phyloP scores from a whole-genome alignment of 2,113 vertebrate species.

The Centropus unirufus region DNA sequence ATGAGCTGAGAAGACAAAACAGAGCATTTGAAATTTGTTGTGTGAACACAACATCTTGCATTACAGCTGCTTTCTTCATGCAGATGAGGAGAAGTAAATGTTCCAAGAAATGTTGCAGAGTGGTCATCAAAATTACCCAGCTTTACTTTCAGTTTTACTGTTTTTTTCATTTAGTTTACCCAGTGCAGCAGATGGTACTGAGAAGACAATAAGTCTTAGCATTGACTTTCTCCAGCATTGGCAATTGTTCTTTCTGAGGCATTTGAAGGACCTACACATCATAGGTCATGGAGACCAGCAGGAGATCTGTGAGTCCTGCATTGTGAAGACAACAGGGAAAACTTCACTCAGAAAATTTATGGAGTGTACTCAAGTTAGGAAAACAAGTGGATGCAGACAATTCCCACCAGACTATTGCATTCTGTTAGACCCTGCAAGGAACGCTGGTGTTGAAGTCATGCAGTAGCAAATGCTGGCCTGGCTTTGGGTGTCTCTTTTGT shows the following conservation, averaged over 20 bases:
- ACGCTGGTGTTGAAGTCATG: not conserved
- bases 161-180: not conserved
- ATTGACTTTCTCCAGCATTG: not conserved
- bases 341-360: not conserved
- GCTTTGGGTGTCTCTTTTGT: not conserved
- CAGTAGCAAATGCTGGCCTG: not conserved
- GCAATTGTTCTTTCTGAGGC: not conserved
- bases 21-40: not conserved
- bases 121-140: not conserved
- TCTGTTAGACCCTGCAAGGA: not conserved
- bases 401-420: not conserved
- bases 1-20: not conserved
- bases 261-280: not conserved
- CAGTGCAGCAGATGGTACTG: not conserved
- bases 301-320: not conserved
- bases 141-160: not conserved
- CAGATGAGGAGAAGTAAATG: not conserved
- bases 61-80: not conserved
- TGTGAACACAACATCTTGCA: not conserved
- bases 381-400: not conserved
- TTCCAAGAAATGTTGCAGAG: not conserved
- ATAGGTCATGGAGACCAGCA: not conserved
- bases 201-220: not conserved
- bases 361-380: not conserved
- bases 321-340: not conserved